phyloP scores from a whole-genome alignment of 2,797 vertebrate genomes.

The Helicolenus hilgendorfi region DNA sequence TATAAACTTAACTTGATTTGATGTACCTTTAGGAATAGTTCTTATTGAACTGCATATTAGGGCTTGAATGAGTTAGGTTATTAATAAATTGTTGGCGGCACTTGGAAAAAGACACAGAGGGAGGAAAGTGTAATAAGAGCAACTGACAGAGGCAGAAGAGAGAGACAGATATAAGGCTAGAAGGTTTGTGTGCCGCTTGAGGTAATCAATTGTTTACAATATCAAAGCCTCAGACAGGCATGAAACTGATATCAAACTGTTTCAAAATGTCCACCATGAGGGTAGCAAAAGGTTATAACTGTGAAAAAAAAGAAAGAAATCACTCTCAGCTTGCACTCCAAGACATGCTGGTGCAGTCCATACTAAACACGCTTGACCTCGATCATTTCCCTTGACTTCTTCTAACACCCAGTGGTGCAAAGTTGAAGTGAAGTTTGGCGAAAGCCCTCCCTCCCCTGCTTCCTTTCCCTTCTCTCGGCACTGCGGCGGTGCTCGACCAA shows the following conservation, averaged over 20 bases:
- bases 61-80: neutral
- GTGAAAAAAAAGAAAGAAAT: neutral
- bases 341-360: constrained; percentile 1
- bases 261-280: constrained; percentile 32
- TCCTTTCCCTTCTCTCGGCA: neutral
- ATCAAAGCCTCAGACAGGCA: constrained; percentile 26
- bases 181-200: constrained; percentile 2
- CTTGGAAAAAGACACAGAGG: neutral
- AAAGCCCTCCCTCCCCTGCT: neutral
- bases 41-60: neutral
- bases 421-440: constrained; percentile 25
- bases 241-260: constrained; percentile 38
- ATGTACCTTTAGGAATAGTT: neutral
- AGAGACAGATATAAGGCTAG: neutral
- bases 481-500: neutral
- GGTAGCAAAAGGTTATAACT: constrained; percentile 13
- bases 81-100: neutral
- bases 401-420: constrained; percentile 17
- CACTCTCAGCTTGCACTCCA: neutral
- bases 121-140: neutral
- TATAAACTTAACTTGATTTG: neutral
- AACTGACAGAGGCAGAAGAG: constrained; percentile 5
- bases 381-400: constrained; percentile 36
- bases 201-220: constrained; percentile 26
- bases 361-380: constrained; percentile 22